Percentiles rank a stretch among this genome's conserved stretches.
These are phyloP conservation scores for Tiliacea aurago DNA, from an alignment of 2,888 invertebrate species.

Conservation along the genomic window DNA sequence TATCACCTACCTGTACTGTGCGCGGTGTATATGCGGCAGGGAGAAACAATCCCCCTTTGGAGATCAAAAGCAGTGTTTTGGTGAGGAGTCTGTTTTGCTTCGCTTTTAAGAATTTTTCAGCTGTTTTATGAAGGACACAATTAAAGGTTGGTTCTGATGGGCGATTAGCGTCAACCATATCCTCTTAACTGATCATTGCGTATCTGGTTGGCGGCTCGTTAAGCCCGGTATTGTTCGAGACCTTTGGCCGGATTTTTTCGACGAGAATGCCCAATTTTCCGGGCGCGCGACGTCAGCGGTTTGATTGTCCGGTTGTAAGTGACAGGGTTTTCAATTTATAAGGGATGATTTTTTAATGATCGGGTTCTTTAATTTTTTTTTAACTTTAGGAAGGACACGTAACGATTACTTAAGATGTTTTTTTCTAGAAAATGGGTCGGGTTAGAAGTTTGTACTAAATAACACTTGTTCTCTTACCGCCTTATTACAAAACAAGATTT, in stretches of 20 bases:
- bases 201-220: slow-evolving; percentile 62
- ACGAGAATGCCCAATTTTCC: slow-evolving; percentile 71
- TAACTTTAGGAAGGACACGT: neutral
- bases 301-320: slow-evolving; percentile 69
- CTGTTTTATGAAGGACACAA: slow-evolving; percentile 55
- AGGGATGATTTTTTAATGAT: slow-evolving; percentile 47
- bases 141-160: slow-evolving; percentile 60
- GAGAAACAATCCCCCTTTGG: slow-evolving; percentile 66
- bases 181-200: slow-evolving; percentile 53
- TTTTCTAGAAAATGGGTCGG: neutral
- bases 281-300: slow-evolving; percentile 70
- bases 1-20: slow-evolving; percentile 64
- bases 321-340: slow-evolving; percentile 59
- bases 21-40: slow-evolving; percentile 58
- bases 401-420: neutral
- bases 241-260: slow-evolving; percentile 62
- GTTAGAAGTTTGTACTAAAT: neutral
- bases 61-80: slow-evolving; percentile 74
- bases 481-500: too few relatives aligned
- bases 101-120: slow-evolving; percentile 46
- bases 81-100: slow-evolving; percentile 50
- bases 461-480: neutral
- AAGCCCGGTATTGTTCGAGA: slow-evolving; percentile 69
- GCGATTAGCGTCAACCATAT: slow-evolving; percentile 61
- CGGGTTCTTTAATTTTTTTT: slow-evolving; percentile 33